Evolutionary conservation across 2,113 vertebrate species (phyloP).

Genomic region (Apteryx owenii): DNA sequence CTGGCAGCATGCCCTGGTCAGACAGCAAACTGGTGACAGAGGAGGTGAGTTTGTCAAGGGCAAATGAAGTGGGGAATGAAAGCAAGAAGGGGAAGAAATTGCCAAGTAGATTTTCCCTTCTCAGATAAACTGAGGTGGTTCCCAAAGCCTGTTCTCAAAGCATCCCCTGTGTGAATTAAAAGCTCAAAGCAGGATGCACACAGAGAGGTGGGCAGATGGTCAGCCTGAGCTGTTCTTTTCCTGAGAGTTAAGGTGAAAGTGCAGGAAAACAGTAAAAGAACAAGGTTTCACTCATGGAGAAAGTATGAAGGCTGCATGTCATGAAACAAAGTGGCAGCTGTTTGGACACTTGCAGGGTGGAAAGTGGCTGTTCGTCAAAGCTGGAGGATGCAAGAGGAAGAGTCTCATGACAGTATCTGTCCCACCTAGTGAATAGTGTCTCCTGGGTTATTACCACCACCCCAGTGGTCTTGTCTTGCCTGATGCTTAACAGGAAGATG

Average conservation of each 20-base stretch:
- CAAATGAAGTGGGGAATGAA: conserved; percentile 25
- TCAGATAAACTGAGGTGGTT: conserved; percentile 13
- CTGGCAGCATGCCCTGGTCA: conserved; percentile 73
- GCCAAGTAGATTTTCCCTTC: conserved; percentile 33
- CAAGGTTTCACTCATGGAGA: not conserved
- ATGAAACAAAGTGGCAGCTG: not conserved
- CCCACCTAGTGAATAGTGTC: not conserved
- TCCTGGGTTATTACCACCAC: not conserved
- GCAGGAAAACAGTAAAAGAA: not conserved
- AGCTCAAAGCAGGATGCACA: not conserved
- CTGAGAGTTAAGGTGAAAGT: not conserved
- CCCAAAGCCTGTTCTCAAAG: not conserved
- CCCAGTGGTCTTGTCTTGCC: not conserved
- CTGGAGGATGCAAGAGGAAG: not conserved
- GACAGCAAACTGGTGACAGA: conserved; percentile 41
- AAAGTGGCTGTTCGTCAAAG: not conserved
- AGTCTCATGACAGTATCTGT: not conserved
- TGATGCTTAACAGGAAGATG: not conserved
- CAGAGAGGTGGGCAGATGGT: not conserved
- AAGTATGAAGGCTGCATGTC: accelerated
- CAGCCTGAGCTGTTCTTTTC: not conserved
- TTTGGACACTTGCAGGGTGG: not conserved
- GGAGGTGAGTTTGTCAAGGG: conserved; percentile 62
- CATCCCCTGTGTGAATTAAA: not conserved
- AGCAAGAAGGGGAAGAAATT: not conserved